phyloP scores from a whole-genome alignment of 2,797 vertebrate species.

The Toxotes lorentzi region DNA sequence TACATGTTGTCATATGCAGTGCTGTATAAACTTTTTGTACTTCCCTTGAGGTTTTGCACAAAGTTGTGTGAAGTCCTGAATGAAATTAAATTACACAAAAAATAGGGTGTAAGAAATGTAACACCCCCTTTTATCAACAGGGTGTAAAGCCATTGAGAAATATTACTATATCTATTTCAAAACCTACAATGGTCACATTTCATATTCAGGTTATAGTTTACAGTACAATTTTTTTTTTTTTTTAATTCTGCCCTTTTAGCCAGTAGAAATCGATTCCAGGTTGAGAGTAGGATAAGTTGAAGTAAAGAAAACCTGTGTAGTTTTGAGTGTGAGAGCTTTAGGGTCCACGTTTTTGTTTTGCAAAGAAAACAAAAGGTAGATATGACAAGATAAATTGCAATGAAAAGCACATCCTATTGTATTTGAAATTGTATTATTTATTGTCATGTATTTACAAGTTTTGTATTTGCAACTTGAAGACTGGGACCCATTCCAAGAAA shows the following conservation, averaged over 20 bases:
- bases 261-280: background rate
- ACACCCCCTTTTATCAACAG: background rate
- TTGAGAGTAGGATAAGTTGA: background rate
- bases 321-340: slow-evolving; percentile 4
- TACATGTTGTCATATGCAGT: slow-evolving; percentile 41
- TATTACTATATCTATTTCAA: slow-evolving; percentile 1
- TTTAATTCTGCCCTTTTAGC: background rate
- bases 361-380: slow-evolving; percentile 7
- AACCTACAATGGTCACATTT: slow-evolving; percentile 11
- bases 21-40: slow-evolving; percentile 41
- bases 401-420: background rate
- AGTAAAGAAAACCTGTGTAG: background rate
- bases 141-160: background rate
- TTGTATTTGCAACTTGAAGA: slow-evolving; percentile 11
- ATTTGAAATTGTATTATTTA: slow-evolving; percentile 3
- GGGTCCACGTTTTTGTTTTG: slow-evolving; percentile 4
- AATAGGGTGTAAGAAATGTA: background rate
- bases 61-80: background rate
- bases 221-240: slow-evolving; percentile 5
- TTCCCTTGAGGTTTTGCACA: slow-evolving; percentile 37
- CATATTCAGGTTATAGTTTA: slow-evolving; percentile 6
- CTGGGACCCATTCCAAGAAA: background rate
- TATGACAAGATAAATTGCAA: background rate
- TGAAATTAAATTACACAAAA: background rate
- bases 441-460: slow-evolving; percentile 5